Percentiles rank a stretch among this genome's conserved stretches.
phyloP scores from a whole-genome alignment of 2,888 invertebrate species.

The Parnassius smintheus region DNA sequence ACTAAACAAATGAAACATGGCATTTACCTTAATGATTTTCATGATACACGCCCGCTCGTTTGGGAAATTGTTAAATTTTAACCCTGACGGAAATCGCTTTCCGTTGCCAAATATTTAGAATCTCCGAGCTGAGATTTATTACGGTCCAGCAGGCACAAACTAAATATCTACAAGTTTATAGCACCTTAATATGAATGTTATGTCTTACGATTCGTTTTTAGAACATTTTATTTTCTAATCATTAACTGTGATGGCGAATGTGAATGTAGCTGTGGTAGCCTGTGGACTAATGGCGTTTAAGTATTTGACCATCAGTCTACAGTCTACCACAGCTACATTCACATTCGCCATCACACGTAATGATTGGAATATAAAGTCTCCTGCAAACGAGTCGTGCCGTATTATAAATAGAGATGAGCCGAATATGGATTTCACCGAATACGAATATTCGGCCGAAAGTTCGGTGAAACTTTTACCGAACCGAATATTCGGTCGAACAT shows the following conservation, averaged over 20 bases:
- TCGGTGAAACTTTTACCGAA: no score
- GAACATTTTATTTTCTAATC: slow-evolving; percentile 44
- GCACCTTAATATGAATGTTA: slow-evolving; percentile 31
- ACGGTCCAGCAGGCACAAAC: slow-evolving; percentile 37
- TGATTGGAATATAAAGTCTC: slow-evolving; percentile 46
- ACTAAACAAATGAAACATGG: slow-evolving; percentile 45
- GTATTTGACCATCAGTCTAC: slow-evolving; percentile 29
- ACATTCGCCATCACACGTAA: slow-evolving; percentile 54
- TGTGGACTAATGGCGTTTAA: slow-evolving; percentile 31
- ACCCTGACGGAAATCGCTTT: slow-evolving; percentile 49
- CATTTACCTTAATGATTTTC: slow-evolving; percentile 72
- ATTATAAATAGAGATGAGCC: no score
- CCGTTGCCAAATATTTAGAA: slow-evolving; percentile 47
- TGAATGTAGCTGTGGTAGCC: slow-evolving; percentile 10
- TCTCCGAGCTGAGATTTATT: slow-evolving; percentile 42
- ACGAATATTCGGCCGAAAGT: no score
- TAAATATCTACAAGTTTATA: slow-evolving; percentile 32
- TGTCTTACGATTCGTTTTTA: slow-evolving; percentile 36
- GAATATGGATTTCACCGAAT: no score
- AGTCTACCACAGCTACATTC: slow-evolving; percentile 27
- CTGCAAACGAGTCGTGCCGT: slow-evolving; percentile 31
- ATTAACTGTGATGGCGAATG: slow-evolving; percentile 47
- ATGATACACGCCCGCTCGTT: slow-evolving; percentile 63
- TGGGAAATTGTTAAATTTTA: slow-evolving; percentile 62
- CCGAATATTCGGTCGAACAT: no score